Evolutionary conservation across 1,140 invertebrate species (phyloP).

Genomic region (Drosophila ananassae): DNA sequence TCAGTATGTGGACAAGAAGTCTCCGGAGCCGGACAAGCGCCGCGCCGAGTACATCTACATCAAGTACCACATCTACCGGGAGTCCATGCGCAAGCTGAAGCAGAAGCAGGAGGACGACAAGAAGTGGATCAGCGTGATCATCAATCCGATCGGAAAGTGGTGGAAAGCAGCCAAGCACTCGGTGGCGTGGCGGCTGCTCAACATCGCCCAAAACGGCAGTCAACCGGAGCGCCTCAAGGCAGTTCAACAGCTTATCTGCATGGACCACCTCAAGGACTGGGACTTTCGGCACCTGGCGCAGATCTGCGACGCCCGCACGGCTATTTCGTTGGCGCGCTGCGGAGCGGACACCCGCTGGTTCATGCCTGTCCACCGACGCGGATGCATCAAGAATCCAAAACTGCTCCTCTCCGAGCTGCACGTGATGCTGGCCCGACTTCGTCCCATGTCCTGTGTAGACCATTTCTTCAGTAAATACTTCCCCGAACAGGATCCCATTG

Average conservation of each 20-base stretch:
- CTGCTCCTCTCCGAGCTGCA: slow-evolving; percentile 74
- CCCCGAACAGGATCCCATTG: slow-evolving; percentile 66
- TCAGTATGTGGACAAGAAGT: slow-evolving; percentile 68
- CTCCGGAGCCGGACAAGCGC: slow-evolving; percentile 70
- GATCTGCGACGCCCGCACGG: slow-evolving; percentile 87
- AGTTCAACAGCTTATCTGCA: slow-evolving; percentile 81
- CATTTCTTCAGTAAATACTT: slow-evolving; percentile 83
- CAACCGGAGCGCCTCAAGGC: slow-evolving; percentile 84
- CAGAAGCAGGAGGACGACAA: slow-evolving; percentile 80
- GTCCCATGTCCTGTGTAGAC: slow-evolving; percentile 69
- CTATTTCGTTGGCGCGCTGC: slow-evolving; percentile 86
- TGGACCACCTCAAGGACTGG: slow-evolving; percentile 85
- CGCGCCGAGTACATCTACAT: slow-evolving; percentile 83
- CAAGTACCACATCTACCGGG: slow-evolving; percentile 83
- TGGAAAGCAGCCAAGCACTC: slow-evolving; percentile 85
- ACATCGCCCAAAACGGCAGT: slow-evolving; percentile 83
- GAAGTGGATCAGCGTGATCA: slow-evolving; percentile 83
- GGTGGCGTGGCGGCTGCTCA: slow-evolving; percentile 84
- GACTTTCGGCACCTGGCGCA: slow-evolving; percentile 87
- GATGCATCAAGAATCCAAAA: slow-evolving; percentile 80
- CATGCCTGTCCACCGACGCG: slow-evolving; percentile 83
- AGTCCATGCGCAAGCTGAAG: slow-evolving; percentile 79
- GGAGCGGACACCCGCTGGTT: slow-evolving; percentile 85
- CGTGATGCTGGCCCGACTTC: slow-evolving; percentile 61
- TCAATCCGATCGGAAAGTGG: slow-evolving; percentile 83